Evolutionary conservation across 2,797 vertebrate genomes (phyloP).

Genomic region (Sciurus carolinensis): DNA sequence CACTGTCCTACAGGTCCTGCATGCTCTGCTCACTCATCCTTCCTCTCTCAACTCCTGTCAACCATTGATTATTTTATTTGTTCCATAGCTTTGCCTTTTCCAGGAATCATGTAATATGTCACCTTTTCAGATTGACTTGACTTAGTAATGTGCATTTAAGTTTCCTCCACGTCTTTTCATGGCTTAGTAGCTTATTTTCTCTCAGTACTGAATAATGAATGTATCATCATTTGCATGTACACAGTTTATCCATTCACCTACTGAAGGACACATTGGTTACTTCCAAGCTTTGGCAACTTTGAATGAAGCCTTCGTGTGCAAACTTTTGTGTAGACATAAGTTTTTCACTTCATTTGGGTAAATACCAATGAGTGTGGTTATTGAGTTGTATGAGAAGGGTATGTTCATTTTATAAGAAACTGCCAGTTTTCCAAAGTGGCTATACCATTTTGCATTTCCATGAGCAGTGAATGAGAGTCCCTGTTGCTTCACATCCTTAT

Average conservation of each 20-base stretch:
- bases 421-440: slow-evolving; percentile 28
- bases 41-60: background rate
- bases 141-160: background rate
- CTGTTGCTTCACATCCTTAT: background rate
- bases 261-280: background rate
- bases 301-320: slow-evolving; percentile 1
- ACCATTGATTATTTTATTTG: background rate
- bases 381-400: background rate
- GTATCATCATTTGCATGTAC: background rate
- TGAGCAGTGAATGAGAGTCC: background rate
- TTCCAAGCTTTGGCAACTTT: background rate
- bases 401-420: slow-evolving; percentile 53
- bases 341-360: slow-evolving; percentile 6
- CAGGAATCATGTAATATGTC: background rate
- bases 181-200: background rate
- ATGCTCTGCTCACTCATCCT: background rate
- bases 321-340: slow-evolving; percentile 1
- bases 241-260: background rate
- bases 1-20: background rate
- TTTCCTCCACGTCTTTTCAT: background rate
- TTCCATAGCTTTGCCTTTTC: background rate
- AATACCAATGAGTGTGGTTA: background rate
- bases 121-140: background rate
- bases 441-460: background rate
- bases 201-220: background rate